Conservation (phyloP, 2,797 vertebrate species). For the Dipus sagitta region DNA sequence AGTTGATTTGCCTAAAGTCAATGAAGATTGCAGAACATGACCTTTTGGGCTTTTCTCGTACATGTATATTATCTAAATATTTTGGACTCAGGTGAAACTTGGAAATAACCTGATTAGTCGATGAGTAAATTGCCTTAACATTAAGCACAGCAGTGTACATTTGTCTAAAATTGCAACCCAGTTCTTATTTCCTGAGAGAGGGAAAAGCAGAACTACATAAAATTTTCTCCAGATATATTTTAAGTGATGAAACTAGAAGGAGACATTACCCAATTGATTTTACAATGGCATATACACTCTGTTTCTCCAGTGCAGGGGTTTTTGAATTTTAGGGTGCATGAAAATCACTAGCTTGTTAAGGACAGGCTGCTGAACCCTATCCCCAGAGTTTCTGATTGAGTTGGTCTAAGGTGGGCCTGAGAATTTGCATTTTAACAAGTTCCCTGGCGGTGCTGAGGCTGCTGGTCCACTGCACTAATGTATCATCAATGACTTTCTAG, state of each 20-base stretch:
- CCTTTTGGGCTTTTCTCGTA: not conserved
- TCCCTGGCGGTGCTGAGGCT: not conserved
- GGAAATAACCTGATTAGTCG: not conserved
- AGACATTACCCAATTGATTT: not conserved
- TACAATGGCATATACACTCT: not conserved
- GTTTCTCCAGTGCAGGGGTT: constrained; percentile 20
- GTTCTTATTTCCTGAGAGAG: not conserved
- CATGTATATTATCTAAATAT: not conserved
- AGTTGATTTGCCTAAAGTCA: not conserved
- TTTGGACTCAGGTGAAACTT: not conserved
- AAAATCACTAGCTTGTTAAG: not conserved
- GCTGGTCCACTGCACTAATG: not conserved
- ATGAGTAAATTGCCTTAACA: not conserved
- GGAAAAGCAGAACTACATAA: not conserved
- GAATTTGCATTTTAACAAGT: constrained; percentile 65
- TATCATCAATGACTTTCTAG: not conserved
- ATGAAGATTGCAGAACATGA: not conserved
- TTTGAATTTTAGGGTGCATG: not conserved
- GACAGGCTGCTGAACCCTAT: not conserved
- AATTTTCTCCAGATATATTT: not conserved
- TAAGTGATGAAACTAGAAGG: not conserved
- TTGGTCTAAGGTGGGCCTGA: constrained; percentile 20
- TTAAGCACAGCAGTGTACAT: not conserved
- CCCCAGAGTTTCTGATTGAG: constrained; percentile 35
- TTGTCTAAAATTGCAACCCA: not conserved